Evolutionary conservation across 1,140 invertebrate genomes (phyloP).

Genomic region (Polypedilum pembai): DNA sequence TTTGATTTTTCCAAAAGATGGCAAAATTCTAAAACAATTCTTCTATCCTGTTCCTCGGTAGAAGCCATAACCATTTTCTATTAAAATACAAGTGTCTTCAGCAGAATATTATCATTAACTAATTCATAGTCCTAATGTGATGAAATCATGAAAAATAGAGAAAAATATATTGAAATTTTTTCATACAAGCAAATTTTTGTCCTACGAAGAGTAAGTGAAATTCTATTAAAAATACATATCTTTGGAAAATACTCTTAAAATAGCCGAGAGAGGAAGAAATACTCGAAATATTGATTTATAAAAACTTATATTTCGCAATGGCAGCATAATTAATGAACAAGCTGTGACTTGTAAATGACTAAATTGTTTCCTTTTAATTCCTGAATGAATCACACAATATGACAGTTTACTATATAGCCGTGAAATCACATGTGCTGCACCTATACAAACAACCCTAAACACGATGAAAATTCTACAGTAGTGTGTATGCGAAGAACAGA

Average conservation of each 20-base stretch:
- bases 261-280: neutral
- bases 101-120: slow-evolving; percentile 12
- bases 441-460: neutral
- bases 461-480: neutral
- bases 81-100: slow-evolving; percentile 1
- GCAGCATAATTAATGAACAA: slow-evolving; percentile 12
- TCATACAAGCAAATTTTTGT: no score
- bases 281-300: slow-evolving; percentile 13
- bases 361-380: slow-evolving; percentile 14
- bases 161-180: neutral
- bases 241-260: neutral
- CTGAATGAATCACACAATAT: slow-evolving; percentile 24
- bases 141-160: neutral
- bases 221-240: neutral
- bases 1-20: slow-evolving; percentile 95
- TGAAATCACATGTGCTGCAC: slow-evolving; percentile 23
- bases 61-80: slow-evolving; percentile 50
- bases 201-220: no score
- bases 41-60: slow-evolving; percentile 81
- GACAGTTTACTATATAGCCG: slow-evolving; percentile 22
- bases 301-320: neutral
- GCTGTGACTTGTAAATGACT: slow-evolving; percentile 17
- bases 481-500: neutral
- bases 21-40: slow-evolving; percentile 93
- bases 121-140: neutral